phyloP scores from a whole-genome alignment of 2,113 vertebrate genomes.

The Trichechus manatus region DNA sequence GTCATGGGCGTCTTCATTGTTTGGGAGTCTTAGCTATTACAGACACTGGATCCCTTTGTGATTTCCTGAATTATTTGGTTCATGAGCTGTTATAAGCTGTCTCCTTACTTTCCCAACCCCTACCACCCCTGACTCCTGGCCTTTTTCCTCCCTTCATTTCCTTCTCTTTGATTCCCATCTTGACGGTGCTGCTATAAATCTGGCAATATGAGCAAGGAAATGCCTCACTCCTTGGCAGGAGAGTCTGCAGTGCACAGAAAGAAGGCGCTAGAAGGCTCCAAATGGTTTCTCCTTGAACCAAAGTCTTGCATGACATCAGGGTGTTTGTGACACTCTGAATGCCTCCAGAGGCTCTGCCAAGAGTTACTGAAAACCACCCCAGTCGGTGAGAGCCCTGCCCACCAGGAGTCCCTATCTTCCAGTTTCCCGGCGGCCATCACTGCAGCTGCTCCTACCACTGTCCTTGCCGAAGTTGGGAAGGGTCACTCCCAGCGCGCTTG shows the following conservation, averaged over 20 bases:
- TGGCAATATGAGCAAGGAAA: neutral
- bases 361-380: neutral
- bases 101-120: neutral
- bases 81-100: neutral
- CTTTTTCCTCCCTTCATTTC: neutral
- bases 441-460: conserved; percentile 37
- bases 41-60: neutral
- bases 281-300: neutral
- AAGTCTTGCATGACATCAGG: neutral
- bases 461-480: conserved; percentile 68
- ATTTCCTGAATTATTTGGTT: neutral
- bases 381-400: neutral
- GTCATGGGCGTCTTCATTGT: neutral
- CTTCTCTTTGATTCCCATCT: neutral
- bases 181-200: neutral
- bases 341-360: neutral
- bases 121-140: neutral
- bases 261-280: neutral
- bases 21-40: neutral
- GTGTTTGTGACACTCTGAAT: neutral
- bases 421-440: neutral
- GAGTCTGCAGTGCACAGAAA: neutral
- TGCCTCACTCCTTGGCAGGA: neutral
- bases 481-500: conserved; percentile 65
- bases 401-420: neutral